Percentiles rank a stretch among this genome's conserved stretches.
These are phyloP conservation scores for Hylaeus volcanicus DNA, from an alignment of 1,140 invertebrate genomes.

Conservation along the genomic window DNA sequence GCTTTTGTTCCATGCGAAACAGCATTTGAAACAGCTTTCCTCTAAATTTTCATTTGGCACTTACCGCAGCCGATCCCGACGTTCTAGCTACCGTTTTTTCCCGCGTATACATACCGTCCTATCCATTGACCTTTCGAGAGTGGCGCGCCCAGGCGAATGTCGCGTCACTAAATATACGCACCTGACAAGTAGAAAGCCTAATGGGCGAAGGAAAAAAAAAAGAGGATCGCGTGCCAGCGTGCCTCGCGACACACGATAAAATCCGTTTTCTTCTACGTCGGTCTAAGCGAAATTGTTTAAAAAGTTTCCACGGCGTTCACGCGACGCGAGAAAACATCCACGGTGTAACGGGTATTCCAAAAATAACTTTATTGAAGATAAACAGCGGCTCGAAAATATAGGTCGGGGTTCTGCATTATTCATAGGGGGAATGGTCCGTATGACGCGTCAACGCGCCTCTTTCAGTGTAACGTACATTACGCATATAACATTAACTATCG, in stretches of 20 bases:
- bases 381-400: constrained; percentile 12
- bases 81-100: background rate
- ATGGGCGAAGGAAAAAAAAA: background rate
- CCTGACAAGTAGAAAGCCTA: constrained; percentile 31
- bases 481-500: constrained; percentile 7
- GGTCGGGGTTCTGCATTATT: constrained; percentile 20
- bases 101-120: background rate
- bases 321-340: background rate
- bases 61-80: too few relatives aligned
- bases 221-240: background rate
- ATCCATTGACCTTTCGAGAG: constrained; percentile 39
- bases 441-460: background rate
- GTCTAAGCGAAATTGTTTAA: background rate
- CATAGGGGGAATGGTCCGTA: background rate
- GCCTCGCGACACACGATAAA: background rate
- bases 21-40: too few relatives aligned
- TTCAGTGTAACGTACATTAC: constrained; percentile 1
- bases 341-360: background rate
- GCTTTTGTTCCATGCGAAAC: too few relatives aligned
- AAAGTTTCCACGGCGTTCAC: background rate
- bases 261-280: background rate
- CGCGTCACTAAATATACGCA: constrained; percentile 53
- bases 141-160: constrained; percentile 23
- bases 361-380: constrained; percentile 28
- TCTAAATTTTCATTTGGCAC: too few relatives aligned